Conservation (phyloP, 1,140 invertebrate species). For the Listronotus bonariensis region DNA sequence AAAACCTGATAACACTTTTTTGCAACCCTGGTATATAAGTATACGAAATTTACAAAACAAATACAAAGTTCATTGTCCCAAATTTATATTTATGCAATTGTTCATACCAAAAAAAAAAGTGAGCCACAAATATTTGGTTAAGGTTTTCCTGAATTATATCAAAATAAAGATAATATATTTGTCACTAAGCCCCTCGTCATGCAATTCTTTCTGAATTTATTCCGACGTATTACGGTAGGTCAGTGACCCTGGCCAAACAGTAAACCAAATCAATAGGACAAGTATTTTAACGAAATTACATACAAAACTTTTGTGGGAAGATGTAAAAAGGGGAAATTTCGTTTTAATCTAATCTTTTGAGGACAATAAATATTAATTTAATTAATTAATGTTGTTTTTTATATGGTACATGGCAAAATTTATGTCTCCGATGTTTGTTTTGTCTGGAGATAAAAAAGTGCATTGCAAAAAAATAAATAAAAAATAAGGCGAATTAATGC, state of each 20-base stretch:
- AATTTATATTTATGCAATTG: background rate
- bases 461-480: slow-evolving; percentile 35
- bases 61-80: slow-evolving; percentile 2
- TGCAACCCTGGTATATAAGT: too few relatives aligned
- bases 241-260: slow-evolving; percentile 38
- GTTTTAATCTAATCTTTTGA: slow-evolving; percentile 31
- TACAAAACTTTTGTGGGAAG: slow-evolving; percentile 24
- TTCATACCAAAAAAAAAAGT: slow-evolving; percentile 7
- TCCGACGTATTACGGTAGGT: slow-evolving; percentile 44
- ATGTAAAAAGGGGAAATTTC: slow-evolving; percentile 24
- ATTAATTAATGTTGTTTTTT: slow-evolving; percentile 28
- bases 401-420: slow-evolving; percentile 6
- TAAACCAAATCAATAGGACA: slow-evolving; percentile 40
- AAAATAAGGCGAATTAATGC: slow-evolving; percentile 8
- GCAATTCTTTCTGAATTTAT: slow-evolving; percentile 43
- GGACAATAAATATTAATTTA: background rate
- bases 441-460: slow-evolving; percentile 41
- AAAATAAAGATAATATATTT: slow-evolving; percentile 35
- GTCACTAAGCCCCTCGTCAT: slow-evolving; percentile 37
- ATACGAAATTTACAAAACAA: too few relatives aligned
- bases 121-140: slow-evolving; percentile 3
- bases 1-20: too few relatives aligned
- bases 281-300: slow-evolving; percentile 16
- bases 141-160: slow-evolving; percentile 14
- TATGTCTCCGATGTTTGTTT: slow-evolving; percentile 33